These are phyloP conservation scores for Monochamus alternatus DNA, from an alignment of 2,888 invertebrate species.

Conservation along the genomic window DNA sequence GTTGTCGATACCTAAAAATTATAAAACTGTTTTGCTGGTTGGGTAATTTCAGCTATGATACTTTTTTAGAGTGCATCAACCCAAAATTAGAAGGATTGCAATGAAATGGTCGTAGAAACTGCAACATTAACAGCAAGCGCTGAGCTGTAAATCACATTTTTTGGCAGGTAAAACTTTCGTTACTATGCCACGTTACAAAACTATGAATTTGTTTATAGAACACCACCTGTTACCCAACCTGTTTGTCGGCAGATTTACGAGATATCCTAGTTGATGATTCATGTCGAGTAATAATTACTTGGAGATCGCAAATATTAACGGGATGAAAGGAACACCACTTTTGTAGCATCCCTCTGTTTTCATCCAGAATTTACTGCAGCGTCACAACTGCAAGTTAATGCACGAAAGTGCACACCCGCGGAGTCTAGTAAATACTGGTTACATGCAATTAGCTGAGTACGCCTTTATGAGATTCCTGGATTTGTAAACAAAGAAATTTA, in stretches of 20 bases:
- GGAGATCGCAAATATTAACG: not conserved
- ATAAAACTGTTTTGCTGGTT: too few species aligned
- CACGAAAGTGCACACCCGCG: not conserved
- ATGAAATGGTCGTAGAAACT: too few species aligned
- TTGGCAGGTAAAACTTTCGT: too few species aligned
- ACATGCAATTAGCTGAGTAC: constrained; percentile 7
- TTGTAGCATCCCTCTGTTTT: not conserved
- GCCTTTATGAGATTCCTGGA: not conserved
- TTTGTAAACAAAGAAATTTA: not conserved
- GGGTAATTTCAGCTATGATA: too few species aligned
- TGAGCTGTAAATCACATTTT: too few species aligned
- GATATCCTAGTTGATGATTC: not conserved
- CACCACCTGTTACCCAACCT: not conserved
- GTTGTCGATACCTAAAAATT: too few species aligned
- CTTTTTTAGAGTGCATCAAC: too few species aligned
- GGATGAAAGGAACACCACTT: not conserved
- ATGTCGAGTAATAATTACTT: not conserved
- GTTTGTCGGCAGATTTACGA: not conserved
- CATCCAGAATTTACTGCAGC: not conserved
- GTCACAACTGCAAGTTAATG: constrained; percentile 6
- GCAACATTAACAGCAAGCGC: too few species aligned
- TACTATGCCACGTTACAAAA: too few species aligned
- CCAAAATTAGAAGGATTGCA: too few species aligned
- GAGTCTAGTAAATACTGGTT: constrained; percentile 1
- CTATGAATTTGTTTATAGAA: not conserved